A percentile compares a stretch with the other conserved stretches of the same genome.
Evolutionary conservation across 2,797 vertebrate species (phyloP).

Genomic region (Rhadinocentrus ornatus): DNA sequence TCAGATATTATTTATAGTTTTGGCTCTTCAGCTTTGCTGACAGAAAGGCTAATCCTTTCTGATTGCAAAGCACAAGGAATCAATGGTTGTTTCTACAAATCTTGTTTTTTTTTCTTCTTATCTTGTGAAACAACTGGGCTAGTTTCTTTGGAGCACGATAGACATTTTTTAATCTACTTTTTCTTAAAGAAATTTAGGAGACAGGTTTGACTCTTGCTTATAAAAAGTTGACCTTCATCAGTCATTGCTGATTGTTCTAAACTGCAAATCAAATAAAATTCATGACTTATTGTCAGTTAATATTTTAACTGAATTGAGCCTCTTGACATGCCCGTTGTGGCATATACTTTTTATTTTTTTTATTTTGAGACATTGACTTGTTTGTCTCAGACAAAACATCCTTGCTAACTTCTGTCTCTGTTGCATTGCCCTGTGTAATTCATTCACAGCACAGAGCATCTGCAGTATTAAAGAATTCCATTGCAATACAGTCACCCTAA

Average conservation of each 20-base stretch:
- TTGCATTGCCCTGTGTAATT: conserved; percentile 61
- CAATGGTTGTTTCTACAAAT: conserved; percentile 52
- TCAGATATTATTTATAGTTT: conserved; percentile 76
- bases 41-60: conserved; percentile 74
- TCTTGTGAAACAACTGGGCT: conserved; percentile 49
- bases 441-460: conserved; percentile 67
- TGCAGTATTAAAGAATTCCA: conserved; percentile 68
- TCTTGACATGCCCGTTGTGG: conserved; percentile 38
- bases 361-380: conserved; percentile 51
- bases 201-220: conserved; percentile 43
- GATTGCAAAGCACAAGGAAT: conserved; percentile 64
- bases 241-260: conserved; percentile 46
- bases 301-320: conserved; percentile 58
- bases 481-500: conserved; percentile 70
- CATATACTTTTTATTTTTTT: conserved; percentile 41
- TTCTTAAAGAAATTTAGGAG: conserved; percentile 32
- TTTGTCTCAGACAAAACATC: conserved; percentile 61
- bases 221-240: conserved; percentile 43
- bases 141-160: conserved; percentile 31
- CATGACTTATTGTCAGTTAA: conserved; percentile 42
- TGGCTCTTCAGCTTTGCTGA: conserved; percentile 67
- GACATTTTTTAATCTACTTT: conserved; percentile 12
- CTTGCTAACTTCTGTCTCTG: conserved; percentile 50
- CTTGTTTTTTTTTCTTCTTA: conserved; percentile 50
- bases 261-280: conserved; percentile 56